Evolutionary conservation across 2,113 vertebrate species (phyloP).

Genomic region (Acanthisitta chloris): DNA sequence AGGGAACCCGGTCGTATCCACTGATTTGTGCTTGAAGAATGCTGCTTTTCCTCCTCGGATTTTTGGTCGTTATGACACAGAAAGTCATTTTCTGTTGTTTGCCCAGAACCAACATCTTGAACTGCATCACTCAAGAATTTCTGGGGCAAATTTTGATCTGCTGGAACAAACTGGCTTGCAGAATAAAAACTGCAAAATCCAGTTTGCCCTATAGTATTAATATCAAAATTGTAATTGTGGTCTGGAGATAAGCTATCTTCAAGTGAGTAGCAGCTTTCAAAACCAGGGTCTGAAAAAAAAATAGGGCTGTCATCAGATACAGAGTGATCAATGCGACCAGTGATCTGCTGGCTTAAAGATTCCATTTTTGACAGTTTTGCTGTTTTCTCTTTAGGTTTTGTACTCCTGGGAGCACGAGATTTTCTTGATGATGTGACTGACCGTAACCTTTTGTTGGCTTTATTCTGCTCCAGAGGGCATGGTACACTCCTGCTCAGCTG

Average conservation of each 20-base stretch:
- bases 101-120: constrained; percentile 84
- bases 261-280: constrained; percentile 92
- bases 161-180: constrained; percentile 91
- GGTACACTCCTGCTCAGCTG: constrained; percentile 64
- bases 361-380: constrained; percentile 78
- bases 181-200: constrained; percentile 93
- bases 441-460: constrained; percentile 74
- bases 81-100: constrained; percentile 72
- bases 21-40: constrained; percentile 64
- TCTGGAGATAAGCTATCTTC: constrained; percentile 96
- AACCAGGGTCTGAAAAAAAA: constrained; percentile 87
- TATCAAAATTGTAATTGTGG: constrained; percentile 95
- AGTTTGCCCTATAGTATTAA: constrained; percentile 89
- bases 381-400: constrained; percentile 79
- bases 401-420: constrained; percentile 76
- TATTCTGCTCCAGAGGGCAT: constrained; percentile 70
- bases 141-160: constrained; percentile 92
- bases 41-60: constrained; percentile 76
- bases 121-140: constrained; percentile 93
- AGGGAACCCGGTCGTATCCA: constrained; percentile 70
- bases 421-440: constrained; percentile 76
- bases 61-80: constrained; percentile 71
- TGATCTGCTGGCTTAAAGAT: constrained; percentile 65
- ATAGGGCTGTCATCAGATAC: constrained; percentile 80
- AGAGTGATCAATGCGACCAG: constrained; percentile 69